Evolutionary conservation across 2,113 vertebrate species (phyloP).

Genomic region (Bambusicola thoracicus): DNA sequence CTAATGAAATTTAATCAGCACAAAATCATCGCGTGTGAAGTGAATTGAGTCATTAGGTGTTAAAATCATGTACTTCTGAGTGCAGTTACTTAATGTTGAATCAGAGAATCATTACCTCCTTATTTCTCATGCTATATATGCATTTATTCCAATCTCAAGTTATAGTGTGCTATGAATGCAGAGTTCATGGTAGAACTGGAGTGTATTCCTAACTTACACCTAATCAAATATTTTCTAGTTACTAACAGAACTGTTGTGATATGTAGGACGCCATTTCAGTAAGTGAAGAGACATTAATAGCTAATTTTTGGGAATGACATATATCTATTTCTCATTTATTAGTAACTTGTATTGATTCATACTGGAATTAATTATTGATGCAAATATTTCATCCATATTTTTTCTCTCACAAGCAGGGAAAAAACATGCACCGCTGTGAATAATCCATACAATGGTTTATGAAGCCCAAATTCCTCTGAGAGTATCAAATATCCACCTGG

Average conservation of each 20-base stretch:
- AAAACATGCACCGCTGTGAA: slow-evolving; percentile 3
- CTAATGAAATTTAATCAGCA: not conserved
- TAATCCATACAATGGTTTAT: slow-evolving; percentile 38
- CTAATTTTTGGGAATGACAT: not conserved
- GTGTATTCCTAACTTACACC: not conserved
- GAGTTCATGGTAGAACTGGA: not conserved
- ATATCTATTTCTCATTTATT: slow-evolving; percentile 30
- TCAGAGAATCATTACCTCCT: not conserved
- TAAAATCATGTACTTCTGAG: not conserved
- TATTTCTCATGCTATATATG: not conserved
- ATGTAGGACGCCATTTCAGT: not conserved
- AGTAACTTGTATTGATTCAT: slow-evolving; percentile 34
- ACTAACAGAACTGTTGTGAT: not conserved
- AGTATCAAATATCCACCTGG: slow-evolving; percentile 44
- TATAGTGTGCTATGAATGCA: not conserved
- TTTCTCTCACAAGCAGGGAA: slow-evolving; percentile 14
- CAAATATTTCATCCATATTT: slow-evolving; percentile 33
- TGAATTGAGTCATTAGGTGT: not conserved
- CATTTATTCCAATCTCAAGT: not conserved
- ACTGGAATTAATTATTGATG: slow-evolving; percentile 31
- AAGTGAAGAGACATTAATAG: slow-evolving; percentile 4
- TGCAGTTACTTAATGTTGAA: not conserved
- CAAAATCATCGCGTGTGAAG: not conserved
- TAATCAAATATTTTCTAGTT: not conserved
- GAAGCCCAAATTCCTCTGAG: slow-evolving; percentile 26